Percentiles rank a stretch among this genome's conserved stretches.
These are phyloP conservation scores for Cettia cetti DNA, from an alignment of 2,113 vertebrate genomes.

Conservation along the genomic window DNA sequence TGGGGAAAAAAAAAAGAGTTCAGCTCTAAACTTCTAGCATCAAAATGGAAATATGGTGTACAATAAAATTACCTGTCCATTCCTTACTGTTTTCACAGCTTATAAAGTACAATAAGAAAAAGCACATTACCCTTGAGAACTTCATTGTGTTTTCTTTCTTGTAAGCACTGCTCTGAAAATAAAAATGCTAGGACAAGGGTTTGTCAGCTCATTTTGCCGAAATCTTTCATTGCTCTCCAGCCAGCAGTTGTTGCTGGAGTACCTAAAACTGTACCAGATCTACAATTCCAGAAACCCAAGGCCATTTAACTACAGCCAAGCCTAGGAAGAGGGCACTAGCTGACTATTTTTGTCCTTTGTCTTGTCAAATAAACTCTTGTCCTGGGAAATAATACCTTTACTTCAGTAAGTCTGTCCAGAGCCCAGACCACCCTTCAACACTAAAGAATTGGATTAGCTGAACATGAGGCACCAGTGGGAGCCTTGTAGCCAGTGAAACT, in stretches of 20 bases:
- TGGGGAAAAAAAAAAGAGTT: fast-evolving
- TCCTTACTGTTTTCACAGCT: not conserved
- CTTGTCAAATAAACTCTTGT: not conserved
- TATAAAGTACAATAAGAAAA: not conserved
- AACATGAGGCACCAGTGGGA: not conserved
- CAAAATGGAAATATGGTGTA: not conserved
- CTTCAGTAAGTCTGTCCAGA: not conserved
- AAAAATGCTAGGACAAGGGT: not conserved
- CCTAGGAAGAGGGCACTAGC: not conserved
- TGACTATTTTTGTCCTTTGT: not conserved
- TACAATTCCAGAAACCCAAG: not conserved
- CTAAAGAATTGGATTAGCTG: not conserved
- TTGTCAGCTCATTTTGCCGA: not conserved
- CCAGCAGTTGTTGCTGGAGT: not conserved
- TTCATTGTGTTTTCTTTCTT: not conserved
- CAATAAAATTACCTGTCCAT: not conserved
- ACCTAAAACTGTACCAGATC: not conserved
- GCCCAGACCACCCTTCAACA: not conserved
- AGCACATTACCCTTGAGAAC: not conserved
- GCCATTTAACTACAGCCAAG: not conserved
- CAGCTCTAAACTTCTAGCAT: not conserved
- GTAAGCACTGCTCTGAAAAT: not conserved
- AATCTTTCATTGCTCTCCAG: not conserved
- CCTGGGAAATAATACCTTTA: not conserved
- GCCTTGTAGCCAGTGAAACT: not conserved